Conservation (phyloP, 2,888 invertebrate genomes). For the Scrobipalpa atriplicella region DNA sequence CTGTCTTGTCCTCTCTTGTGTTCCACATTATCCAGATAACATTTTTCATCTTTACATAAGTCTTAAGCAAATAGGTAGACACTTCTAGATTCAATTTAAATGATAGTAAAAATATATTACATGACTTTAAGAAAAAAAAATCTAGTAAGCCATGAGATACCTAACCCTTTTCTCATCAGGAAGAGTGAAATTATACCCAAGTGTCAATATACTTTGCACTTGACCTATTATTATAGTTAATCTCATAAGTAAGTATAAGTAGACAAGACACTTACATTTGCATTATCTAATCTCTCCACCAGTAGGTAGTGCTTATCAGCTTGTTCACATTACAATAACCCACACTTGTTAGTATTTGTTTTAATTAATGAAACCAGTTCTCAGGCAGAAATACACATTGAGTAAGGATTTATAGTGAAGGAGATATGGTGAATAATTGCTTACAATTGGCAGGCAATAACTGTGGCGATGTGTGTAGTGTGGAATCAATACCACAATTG, state of each 20-base stretch:
- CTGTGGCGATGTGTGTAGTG: background rate
- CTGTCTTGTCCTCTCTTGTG: background rate
- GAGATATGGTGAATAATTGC: constrained; percentile 18
- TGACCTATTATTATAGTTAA: constrained; percentile 11
- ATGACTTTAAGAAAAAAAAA: background rate
- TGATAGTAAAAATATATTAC: no score
- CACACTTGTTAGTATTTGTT: constrained; percentile 15
- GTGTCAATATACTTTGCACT: constrained; percentile 7
- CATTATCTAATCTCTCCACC: constrained; percentile 1
- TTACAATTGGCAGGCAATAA: constrained; percentile 26
- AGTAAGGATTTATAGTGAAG: background rate
- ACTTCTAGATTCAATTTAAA: background rate
- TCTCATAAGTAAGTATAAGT: background rate
- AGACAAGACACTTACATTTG: background rate
- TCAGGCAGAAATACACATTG: background rate
- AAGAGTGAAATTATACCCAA: background rate
- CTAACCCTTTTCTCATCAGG: background rate
- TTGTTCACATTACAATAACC: constrained; percentile 10
- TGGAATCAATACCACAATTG: background rate
- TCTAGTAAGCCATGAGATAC: background rate
- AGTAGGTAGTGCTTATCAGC: background rate
- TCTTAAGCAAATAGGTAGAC: constrained; percentile 4
- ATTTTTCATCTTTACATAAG: constrained; percentile 7
- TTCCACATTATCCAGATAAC: constrained; percentile 20
- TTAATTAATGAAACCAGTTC: background rate